Conservation (phyloP, 2,888 invertebrate genomes). For the Harpagoxenus sublaevis region DNA sequence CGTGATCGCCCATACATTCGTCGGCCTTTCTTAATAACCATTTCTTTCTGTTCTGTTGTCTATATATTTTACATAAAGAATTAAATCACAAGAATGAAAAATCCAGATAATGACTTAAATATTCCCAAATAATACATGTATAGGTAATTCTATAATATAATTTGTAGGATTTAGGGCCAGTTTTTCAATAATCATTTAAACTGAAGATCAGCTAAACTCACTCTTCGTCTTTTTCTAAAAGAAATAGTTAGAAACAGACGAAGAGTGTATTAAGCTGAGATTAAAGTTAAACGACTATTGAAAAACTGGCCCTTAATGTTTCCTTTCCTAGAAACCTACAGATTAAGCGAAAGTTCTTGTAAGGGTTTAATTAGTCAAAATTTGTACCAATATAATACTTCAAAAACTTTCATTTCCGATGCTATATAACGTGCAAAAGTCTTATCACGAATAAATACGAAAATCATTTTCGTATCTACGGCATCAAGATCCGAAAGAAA, state of each 20-base stretch:
- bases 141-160: background rate
- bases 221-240: too few species aligned
- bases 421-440: background rate
- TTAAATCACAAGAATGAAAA: background rate
- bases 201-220: too few species aligned
- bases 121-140: background rate
- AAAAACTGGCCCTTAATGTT: background rate
- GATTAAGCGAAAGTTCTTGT: background rate
- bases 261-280: too few species aligned
- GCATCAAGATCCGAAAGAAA: background rate
- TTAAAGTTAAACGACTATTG: too few species aligned
- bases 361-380: background rate
- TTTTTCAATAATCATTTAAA: too few species aligned
- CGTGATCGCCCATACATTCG: slow-evolving; percentile 2
- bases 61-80: background rate
- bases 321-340: background rate
- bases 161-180: background rate
- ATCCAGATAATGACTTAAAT: background rate
- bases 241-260: too few species aligned
- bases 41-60: background rate
- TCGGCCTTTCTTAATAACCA: background rate
- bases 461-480: background rate
- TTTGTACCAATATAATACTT: background rate
- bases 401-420: background rate
- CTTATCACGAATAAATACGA: background rate